Evolutionary conservation across 1,140 invertebrate genomes (phyloP).

Genomic region (Drosophila sproati): DNA sequence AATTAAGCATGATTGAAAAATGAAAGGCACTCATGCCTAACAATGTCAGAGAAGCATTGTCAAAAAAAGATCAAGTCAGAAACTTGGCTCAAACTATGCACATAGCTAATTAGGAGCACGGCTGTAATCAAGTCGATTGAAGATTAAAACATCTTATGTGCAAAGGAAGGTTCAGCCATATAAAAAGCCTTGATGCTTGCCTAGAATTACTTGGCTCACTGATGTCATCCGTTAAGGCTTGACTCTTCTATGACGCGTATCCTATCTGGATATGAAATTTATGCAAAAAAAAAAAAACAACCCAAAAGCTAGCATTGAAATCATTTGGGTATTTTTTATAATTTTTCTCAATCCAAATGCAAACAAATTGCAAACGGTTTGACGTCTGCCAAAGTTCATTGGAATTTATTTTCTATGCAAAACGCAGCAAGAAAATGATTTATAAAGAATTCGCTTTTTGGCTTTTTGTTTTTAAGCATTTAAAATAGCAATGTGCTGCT

Average conservation of each 20-base stretch:
- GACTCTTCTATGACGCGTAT: slow-evolving; percentile 41
- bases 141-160: slow-evolving; percentile 30
- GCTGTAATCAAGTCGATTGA: slow-evolving; percentile 31
- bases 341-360: slow-evolving; percentile 45
- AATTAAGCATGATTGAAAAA: slow-evolving; percentile 74
- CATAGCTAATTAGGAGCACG: slow-evolving; percentile 31
- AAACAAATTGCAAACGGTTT: slow-evolving; percentile 63
- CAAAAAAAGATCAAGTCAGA: slow-evolving; percentile 24
- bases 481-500: slow-evolving; percentile 46
- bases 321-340: neutral
- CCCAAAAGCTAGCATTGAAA: slow-evolving; percentile 20
- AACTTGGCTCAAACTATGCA: slow-evolving; percentile 19
- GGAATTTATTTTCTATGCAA: slow-evolving; percentile 53
- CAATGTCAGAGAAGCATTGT: slow-evolving; percentile 29
- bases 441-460: slow-evolving; percentile 65
- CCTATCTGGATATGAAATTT: slow-evolving; percentile 41
- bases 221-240: slow-evolving; percentile 32
- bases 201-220: slow-evolving; percentile 38
- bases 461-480: slow-evolving; percentile 28
- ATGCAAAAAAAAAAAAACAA: slow-evolving; percentile 23
- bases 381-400: slow-evolving; percentile 67
- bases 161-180: slow-evolving; percentile 12
- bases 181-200: slow-evolving; percentile 45
- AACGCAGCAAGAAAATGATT: slow-evolving; percentile 67
- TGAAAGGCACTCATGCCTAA: slow-evolving; percentile 50